phyloP scores from a whole-genome alignment of 2,888 invertebrate species.

The Anticlea derivata region DNA sequence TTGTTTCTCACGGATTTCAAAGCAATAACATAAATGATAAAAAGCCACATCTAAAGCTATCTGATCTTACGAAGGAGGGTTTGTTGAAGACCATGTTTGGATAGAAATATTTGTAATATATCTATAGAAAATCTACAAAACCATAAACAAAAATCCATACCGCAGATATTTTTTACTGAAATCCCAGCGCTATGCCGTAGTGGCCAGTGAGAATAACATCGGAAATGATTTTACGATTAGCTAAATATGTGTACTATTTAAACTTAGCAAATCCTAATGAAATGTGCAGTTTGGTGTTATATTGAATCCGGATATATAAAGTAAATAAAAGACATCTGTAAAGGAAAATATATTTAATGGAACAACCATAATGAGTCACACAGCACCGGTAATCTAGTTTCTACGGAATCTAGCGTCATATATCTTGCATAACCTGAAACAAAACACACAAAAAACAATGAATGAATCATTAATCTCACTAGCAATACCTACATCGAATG shows the following conservation, averaged over 20 bases:
- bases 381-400: slow-evolving; percentile 13
- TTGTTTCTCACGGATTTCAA: not conserved
- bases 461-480: not conserved
- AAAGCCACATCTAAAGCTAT: not conserved
- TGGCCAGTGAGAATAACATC: no score
- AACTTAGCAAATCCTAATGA: not conserved
- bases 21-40: slow-evolving; percentile 10
- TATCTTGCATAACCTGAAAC: slow-evolving; percentile 33
- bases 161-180: no score
- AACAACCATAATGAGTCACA: slow-evolving; percentile 12
- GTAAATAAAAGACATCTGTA: slow-evolving; percentile 14
- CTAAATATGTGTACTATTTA: no score
- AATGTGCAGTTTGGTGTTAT: not conserved
- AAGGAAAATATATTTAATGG: slow-evolving; percentile 6
- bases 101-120: no score
- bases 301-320: not conserved
- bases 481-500: not conserved
- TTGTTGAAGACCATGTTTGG: no score
- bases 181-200: no score
- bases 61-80: no score
- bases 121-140: no score
- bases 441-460: slow-evolving; percentile 7
- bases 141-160: no score
- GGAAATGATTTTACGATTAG: no score
- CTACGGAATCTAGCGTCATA: slow-evolving; percentile 29